Percentiles rank a stretch among this genome's conserved stretches.
phyloP scores from a whole-genome alignment of 2,888 invertebrate species.

The Deladenus siricidicola region DNA sequence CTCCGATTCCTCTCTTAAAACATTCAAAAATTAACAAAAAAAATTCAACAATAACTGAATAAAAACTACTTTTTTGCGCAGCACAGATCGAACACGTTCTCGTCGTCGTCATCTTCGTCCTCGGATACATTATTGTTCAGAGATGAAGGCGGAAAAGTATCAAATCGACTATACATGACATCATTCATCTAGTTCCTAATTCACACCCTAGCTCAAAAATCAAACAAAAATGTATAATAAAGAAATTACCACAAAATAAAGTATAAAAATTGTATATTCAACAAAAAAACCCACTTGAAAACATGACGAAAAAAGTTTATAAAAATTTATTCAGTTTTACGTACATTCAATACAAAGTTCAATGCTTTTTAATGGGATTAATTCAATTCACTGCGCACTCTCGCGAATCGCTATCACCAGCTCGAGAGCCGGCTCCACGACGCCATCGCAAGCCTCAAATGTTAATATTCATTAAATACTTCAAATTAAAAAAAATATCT shows the following conservation, averaged over 20 bases:
- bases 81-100: constrained; percentile 9
- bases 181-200: neutral
- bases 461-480: neutral
- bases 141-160: neutral
- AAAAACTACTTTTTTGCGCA: neutral
- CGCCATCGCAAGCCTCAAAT: constrained; percentile 65
- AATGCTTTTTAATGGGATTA: no score
- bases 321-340: no score
- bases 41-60: neutral
- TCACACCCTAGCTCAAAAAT: no score
- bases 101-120: constrained; percentile 13
- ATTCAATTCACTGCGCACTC: neutral
- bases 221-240: no score
- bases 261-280: no score
- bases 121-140: neutral
- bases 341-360: no score
- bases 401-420: constrained; percentile 68
- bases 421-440: constrained; percentile 82
- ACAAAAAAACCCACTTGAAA: no score
- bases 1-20: neutral
- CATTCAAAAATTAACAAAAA: neutral
- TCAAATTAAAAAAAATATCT: no score
- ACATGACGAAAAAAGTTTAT: no score
- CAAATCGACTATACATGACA: neutral
- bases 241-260: no score